Percentiles rank a stretch among this genome's conserved stretches.
phyloP scores from a whole-genome alignment of 2,113 vertebrate genomes.

The Symphodus melops region DNA sequence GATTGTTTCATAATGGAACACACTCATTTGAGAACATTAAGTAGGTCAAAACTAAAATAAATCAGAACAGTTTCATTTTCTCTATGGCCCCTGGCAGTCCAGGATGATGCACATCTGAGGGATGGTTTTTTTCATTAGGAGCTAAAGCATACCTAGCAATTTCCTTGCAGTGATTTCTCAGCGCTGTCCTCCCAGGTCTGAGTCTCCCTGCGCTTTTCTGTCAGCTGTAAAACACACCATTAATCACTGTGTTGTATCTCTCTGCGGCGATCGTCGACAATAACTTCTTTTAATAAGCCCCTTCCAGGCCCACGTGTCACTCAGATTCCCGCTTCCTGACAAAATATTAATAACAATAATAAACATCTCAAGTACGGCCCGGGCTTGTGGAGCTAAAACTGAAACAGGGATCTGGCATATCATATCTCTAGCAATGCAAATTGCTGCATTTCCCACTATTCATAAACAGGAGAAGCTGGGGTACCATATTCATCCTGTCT shows the following conservation, averaged over 20 bases:
- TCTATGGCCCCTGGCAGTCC: slow-evolving; percentile 15
- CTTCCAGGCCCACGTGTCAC: slow-evolving; percentile 66
- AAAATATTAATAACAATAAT: slow-evolving; percentile 79
- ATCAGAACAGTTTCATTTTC: slow-evolving; percentile 38
- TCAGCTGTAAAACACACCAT: slow-evolving; percentile 74
- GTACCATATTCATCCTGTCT: slow-evolving; percentile 66
- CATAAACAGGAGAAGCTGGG: slow-evolving; percentile 51
- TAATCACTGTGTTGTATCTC: slow-evolving; percentile 75
- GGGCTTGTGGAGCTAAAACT: slow-evolving; percentile 35
- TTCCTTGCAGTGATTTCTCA: slow-evolving; percentile 59
- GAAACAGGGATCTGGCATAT: slow-evolving; percentile 43
- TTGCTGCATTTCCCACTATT: slow-evolving; percentile 57
- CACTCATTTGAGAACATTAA: slow-evolving; percentile 48
- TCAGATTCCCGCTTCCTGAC: slow-evolving; percentile 69
- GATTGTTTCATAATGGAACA: slow-evolving; percentile 37
- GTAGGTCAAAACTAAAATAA: slow-evolving; percentile 66
- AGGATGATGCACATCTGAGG: slow-evolving; percentile 51
- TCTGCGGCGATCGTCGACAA: slow-evolving; percentile 64
- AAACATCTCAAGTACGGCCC: slow-evolving; percentile 62
- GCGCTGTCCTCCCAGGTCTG: slow-evolving; percentile 51
- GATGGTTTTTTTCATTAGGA: slow-evolving; percentile 58
- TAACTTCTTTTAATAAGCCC: slow-evolving; percentile 79
- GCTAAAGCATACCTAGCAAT: slow-evolving; percentile 57
- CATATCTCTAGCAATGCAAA: slow-evolving; percentile 65
- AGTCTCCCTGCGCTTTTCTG: slow-evolving; percentile 57